Evolutionary conservation across 2,797 vertebrate genomes (phyloP), one percentile per base, ranked within the genome.

Genomic region (Enteromius unitaeniatus): DNA sequence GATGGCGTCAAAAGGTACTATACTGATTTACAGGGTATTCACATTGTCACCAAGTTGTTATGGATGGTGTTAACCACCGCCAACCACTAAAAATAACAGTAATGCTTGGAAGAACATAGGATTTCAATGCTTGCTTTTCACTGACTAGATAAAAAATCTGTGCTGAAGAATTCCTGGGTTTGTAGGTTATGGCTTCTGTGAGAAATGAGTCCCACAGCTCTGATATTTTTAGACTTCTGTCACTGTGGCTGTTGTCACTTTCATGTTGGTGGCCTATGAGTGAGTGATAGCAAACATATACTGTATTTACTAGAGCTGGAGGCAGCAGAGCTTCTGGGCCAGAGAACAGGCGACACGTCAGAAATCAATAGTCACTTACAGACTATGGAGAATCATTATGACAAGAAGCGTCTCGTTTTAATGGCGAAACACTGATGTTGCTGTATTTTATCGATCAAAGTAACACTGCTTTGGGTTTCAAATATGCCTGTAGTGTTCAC

Each of bases 281-380:
- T 80, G 78, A 86, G 76, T 85, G 84, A 84, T 84, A 70, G 72
- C 75, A 80, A 83, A 64, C 77, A 86, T 86, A 84, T 77, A 79
- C 45, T 69, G 79, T 82, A 83, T 77, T 85, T 84, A 81, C 84
- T 34, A 31, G 34, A 58, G 74, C 85, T 79, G 49, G 17, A 82
- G 69, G 75, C 83, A 60, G 6, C 28, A 60, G 42, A 65, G 70
- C 37, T 64, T 82, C 78, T 64, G 47, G 65, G 65, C 60, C 79
- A 31, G 31, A 37, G 69, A 75, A 81, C 69, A 31, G 58, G 42
- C 28, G 26, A 85, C 11, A 60, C 62, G 23, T 55, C 42, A 31
- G 26, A 85, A 85, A 83, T 84, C 87, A 64, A 85, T 85, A 85
- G 42, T 47, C 62, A 34, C 74, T 75, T 70, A 81, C 73, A 67